Evolutionary conservation across 2,113 vertebrate species (phyloP), one percentile per base, ranked within the genome.

Genomic region (Equus przewalskii): DNA sequence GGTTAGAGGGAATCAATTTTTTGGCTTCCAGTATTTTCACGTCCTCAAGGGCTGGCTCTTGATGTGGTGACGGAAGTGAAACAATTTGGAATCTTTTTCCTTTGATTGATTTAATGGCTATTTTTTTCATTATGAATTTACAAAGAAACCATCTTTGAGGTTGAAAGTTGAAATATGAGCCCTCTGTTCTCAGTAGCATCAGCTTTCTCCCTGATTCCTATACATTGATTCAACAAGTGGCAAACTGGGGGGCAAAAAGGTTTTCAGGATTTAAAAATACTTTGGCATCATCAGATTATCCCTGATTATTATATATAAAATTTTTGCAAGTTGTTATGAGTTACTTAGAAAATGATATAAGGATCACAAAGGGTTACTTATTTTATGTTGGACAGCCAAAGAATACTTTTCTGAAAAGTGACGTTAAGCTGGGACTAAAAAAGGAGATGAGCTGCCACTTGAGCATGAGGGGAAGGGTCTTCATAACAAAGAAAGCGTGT

Each of bases 41-140:
- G 36, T 67, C 18, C 46, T 10, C 33, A 64, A 49, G 12, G 8
- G 2, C 11, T 87, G 49, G 1, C 28, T 83, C 51, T 62, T 86
- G 33, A 78, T 65, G 56, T 15, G 26, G 72, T 96, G 24, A 60
- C 28, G 94, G 49, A 28, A 92, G 41, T 51, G 5, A 73, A 70
- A 82, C 19, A 72, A 70, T 76, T 91, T 82, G 67, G 14, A 70
- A 54, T 82, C 10, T 51, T 78, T 78, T 94, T 76, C 19, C 41
- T 94, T 76, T 13, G 2, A 22, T 58, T 70, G n/a, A 14, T 76
- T 84, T 49, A 95, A 44, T 72, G 33, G 33, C 3, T n/a, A 33
- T 19, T 79, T 83, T 84, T 92, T 89, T 46, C 13, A 49, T 79
- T 73, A 73, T 41, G 24, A 79, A 36, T 92, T 96, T 82, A 22